Evolutionary conservation across 1,140 invertebrate genomes (phyloP), one percentile per base, ranked within the genome.

Genomic region (Orchestia grillus): DNA sequence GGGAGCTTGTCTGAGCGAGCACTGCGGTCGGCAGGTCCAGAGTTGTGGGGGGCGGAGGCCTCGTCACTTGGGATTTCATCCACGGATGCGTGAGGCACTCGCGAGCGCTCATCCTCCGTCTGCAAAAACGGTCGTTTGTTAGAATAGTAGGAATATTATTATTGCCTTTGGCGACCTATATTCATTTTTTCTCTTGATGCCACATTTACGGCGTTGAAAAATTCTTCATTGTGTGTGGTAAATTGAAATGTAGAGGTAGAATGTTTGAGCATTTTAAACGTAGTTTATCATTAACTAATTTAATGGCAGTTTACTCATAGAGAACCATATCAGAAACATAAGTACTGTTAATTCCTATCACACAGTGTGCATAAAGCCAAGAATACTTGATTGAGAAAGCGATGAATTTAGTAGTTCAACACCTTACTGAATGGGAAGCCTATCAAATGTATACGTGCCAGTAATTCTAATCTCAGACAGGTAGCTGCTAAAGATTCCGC

Each of bases 71-170:
- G 3, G 96, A 96, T 95, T 96, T 96, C 96, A 98, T 97, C 98
- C 98, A 98, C 0, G 98, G 97, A 97, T 98, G 98, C 88, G 98
- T 97, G 28, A 98, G 97, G 96, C 98, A 98, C 96, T 98, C 98
- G 47, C 97, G 97, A 42, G 98, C 98, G 90, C 98, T 98, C 97
- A 98, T 97, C 77, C 98, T 97, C 95, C 98, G 97, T 97, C 98
- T 98, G 97, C 8, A 97, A 53, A 87, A 4, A 90, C 43, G 42
- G 15, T 90, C 43, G 36, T 28, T 41, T 44, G 43, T 90, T 90
- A 90, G 28, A 77, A n/a, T 87, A 4, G 41, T 8, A 87, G 87
- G 87, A 87, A 90, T 90, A 6, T 42, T 36, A 41, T 77, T 3
- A 77, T 15, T 36, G 3, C 11, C 28, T 77, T 77, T 15, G 3